These are phyloP conservation scores for Chaunax sp. DNA, from an alignment of 2,797 vertebrate species.

Conservation along the genomic window DNA sequence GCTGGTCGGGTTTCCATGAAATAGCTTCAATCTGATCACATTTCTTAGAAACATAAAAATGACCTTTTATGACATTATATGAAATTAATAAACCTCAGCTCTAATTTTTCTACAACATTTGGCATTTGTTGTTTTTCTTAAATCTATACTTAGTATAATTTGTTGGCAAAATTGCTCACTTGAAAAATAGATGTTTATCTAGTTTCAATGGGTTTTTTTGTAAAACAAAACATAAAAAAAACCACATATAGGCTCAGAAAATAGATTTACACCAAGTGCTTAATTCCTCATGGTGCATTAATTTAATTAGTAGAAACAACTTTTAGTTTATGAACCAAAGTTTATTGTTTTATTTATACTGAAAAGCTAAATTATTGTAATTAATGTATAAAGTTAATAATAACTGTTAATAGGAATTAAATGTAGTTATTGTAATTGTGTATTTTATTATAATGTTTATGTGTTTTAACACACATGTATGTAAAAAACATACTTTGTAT, in stretches of 20 bases:
- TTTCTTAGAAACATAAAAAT: constrained; percentile 27
- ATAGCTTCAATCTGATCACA: constrained; percentile 10
- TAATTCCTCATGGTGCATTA: background rate
- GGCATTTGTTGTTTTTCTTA: no score
- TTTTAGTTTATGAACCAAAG: background rate
- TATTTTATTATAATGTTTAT: background rate
- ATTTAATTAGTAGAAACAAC: background rate
- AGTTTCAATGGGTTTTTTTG: no score
- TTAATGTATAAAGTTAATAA: background rate
- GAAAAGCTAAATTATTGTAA: background rate
- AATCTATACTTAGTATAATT: no score
- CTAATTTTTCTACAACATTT: background rate
- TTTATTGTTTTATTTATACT: background rate
- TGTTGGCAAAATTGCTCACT: no score
- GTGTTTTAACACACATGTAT: background rate
- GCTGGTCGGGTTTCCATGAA: constrained; percentile 14
- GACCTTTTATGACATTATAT: no score
- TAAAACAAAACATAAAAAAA: no score
- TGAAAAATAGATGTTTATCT: background rate
- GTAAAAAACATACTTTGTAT: background rate
- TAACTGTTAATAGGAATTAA: background rate
- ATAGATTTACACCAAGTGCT: background rate
- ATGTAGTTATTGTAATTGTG: background rate
- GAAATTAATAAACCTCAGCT: background rate
- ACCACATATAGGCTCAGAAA: background rate